phyloP scores from a whole-genome alignment of 2,797 vertebrate genomes.

The Lacerta bilineata region DNA sequence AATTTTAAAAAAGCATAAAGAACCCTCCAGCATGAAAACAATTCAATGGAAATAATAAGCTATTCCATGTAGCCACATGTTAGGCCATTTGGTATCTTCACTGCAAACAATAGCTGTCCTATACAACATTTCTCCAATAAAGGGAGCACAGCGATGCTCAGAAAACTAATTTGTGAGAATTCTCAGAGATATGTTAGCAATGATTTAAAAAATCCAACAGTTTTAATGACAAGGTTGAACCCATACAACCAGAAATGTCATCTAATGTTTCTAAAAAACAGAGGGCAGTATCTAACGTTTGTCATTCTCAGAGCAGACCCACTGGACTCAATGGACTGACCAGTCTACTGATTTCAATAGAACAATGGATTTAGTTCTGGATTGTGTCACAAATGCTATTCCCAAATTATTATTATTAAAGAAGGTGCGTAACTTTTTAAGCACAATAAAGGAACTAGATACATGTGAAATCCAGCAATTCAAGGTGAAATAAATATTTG shows the following conservation, averaged over 20 bases:
- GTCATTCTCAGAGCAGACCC: too few relatives aligned
- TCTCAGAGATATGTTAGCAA: constrained; percentile 10
- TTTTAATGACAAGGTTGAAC: neutral
- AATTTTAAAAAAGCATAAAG: neutral
- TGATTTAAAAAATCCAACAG: constrained; percentile 5
- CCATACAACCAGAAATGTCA: neutral
- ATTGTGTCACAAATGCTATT: neutral
- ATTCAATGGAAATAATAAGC: fast-evolving
- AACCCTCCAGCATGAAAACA: neutral
- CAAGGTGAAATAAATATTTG: neutral
- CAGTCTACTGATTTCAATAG: neutral
- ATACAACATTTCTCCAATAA: neutral
- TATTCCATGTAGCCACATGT: fast-evolving
- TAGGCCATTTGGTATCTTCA: neutral
- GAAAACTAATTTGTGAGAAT: constrained; percentile 1
- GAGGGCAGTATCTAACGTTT: too few relatives aligned
- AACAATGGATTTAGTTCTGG: neutral
- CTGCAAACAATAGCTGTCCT: neutral
- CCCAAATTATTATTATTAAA: neutral
- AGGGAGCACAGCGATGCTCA: neutral
- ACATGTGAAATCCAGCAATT: neutral
- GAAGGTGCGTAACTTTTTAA: neutral
- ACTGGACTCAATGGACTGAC: too few relatives aligned
- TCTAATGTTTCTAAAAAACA: neutral
- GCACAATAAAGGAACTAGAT: neutral